These are phyloP conservation scores for Oreocharis arfaki DNA, from an alignment of 2,113 vertebrate genomes.

Conservation along the genomic window DNA sequence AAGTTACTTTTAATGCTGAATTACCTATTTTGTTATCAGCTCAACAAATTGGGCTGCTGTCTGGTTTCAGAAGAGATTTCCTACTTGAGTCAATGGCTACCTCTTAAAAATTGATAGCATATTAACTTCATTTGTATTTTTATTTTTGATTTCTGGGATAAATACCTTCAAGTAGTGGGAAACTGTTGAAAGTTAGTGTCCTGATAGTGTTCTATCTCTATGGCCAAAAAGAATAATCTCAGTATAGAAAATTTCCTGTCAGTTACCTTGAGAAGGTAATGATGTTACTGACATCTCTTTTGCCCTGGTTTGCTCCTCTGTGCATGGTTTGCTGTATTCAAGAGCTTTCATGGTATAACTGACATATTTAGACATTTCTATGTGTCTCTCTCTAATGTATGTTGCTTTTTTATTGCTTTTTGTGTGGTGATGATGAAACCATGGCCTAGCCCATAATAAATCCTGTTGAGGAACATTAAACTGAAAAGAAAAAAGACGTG, in stretches of 20 bases:
- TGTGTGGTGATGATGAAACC: background rate
- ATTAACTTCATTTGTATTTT: background rate
- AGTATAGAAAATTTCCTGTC: background rate
- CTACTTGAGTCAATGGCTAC: background rate
- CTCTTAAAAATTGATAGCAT: background rate
- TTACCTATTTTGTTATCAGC: slow-evolving; percentile 3
- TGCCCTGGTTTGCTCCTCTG: background rate
- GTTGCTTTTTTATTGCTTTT: background rate
- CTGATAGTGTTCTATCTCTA: background rate
- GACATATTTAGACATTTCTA: background rate
- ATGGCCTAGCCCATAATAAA: background rate
- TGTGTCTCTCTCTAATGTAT: background rate
- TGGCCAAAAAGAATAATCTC: background rate
- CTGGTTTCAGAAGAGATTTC: background rate
- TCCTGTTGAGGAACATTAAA: background rate
- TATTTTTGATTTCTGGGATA: background rate
- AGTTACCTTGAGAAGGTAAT: background rate
- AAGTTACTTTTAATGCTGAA: background rate
- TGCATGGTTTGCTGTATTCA: background rate
- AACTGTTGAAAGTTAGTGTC: background rate
- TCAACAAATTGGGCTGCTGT: background rate
- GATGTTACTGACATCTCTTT: background rate
- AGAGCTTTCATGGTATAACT: background rate
- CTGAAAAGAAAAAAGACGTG: background rate
- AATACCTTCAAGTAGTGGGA: background rate